Evolutionary conservation across 2,888 invertebrate species (phyloP).

Genomic region (Cheilosia urbana): DNA sequence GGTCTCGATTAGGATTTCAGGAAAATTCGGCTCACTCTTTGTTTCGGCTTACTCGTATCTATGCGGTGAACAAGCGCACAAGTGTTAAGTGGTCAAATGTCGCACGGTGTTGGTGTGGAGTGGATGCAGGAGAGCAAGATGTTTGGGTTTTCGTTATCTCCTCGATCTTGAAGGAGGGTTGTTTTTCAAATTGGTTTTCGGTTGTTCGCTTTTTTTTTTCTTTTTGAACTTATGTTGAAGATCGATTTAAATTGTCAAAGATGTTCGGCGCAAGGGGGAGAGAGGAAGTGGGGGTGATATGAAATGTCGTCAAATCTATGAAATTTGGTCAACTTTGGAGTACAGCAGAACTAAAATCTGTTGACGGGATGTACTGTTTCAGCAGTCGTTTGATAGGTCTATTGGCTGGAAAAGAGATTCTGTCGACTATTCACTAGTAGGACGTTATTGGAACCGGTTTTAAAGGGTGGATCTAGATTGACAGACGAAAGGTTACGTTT

Average conservation of each 20-base stretch:
- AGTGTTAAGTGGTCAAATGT: slow-evolving; percentile 45
- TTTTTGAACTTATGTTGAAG: background rate
- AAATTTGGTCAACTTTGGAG: too few species aligned
- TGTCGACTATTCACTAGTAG: too few species aligned
- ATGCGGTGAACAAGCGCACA: slow-evolving; percentile 42
- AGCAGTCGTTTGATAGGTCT: too few species aligned
- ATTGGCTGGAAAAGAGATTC: too few species aligned
- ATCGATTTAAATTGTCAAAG: slow-evolving; percentile 29
- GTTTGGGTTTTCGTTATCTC: slow-evolving; percentile 24
- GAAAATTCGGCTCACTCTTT: slow-evolving; percentile 41
- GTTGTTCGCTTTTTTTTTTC: background rate
- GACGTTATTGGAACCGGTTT: too few species aligned
- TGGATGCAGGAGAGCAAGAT: background rate
- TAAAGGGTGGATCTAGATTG: too few species aligned
- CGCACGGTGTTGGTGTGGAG: background rate
- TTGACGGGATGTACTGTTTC: too few species aligned
- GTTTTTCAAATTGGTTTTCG: slow-evolving; percentile 9
- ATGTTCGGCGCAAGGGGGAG: too few species aligned
- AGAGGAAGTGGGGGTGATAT: too few species aligned
- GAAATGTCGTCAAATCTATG: too few species aligned
- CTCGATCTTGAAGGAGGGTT: slow-evolving; percentile 32
- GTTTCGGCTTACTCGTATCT: slow-evolving; percentile 20
- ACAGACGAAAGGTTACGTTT: too few species aligned
- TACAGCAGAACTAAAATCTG: too few species aligned
- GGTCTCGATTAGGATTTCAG: slow-evolving; percentile 53